phyloP scores from a whole-genome alignment of 2,113 vertebrate genomes.

The Pica pica region DNA sequence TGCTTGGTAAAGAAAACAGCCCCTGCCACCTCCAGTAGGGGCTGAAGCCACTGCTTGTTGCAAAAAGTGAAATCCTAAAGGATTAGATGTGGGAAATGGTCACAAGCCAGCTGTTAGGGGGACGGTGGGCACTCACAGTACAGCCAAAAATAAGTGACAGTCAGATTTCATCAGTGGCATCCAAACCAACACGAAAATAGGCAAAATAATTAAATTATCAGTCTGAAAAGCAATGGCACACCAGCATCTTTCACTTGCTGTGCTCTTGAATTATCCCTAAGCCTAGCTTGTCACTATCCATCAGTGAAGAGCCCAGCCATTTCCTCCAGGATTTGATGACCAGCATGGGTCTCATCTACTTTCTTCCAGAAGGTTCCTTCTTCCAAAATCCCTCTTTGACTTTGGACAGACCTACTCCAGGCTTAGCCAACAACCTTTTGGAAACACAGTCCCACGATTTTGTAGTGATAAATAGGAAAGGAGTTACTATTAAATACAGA shows the following conservation, averaged over 20 bases:
- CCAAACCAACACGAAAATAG: background rate
- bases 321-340: background rate
- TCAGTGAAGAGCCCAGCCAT: background rate
- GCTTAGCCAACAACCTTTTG: background rate
- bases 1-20: background rate
- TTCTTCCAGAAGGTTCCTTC: background rate
- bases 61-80: background rate
- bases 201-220: slow-evolving; percentile 35
- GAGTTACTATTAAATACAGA: background rate
- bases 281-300: background rate
- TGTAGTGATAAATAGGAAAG: slow-evolving; percentile 29
- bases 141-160: background rate
- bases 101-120: background rate
- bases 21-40: background rate
- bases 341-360: background rate
- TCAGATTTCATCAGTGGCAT: background rate
- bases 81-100: background rate
- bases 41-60: background rate
- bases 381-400: background rate
- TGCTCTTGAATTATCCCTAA: background rate
- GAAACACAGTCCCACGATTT: background rate
- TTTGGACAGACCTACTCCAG: background rate
- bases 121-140: background rate
- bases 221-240: background rate
- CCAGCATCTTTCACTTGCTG: background rate